Evolutionary conservation across 2,888 invertebrate species (phyloP).

Genomic region (Muscina levida): DNA sequence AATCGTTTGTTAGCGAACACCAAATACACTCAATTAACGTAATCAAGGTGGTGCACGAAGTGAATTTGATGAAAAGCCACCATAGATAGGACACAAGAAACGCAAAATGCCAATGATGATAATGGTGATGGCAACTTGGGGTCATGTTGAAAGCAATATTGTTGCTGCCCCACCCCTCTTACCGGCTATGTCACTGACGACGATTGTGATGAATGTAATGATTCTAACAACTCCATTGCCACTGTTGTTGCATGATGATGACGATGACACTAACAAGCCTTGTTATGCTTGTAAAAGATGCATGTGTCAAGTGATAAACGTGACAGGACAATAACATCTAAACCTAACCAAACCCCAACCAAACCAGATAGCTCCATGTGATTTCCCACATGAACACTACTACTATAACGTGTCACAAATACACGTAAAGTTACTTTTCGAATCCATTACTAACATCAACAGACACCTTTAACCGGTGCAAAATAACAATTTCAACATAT

Average conservation of each 20-base stretch:
- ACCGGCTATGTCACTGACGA: slow-evolving; percentile 8
- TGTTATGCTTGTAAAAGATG: slow-evolving; percentile 64
- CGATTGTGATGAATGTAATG: slow-evolving; percentile 1
- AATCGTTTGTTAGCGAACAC: slow-evolving; percentile 45
- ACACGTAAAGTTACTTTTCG: slow-evolving; percentile 34
- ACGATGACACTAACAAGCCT: slow-evolving; percentile 65
- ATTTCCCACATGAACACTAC: slow-evolving; percentile 46
- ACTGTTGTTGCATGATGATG: slow-evolving; percentile 35
- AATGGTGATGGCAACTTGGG: slow-evolving; percentile 17
- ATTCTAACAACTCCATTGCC: slow-evolving; percentile 8
- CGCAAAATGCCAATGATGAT: slow-evolving; percentile 8
- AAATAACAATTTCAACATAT: slow-evolving; percentile 32
- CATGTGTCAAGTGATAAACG: slow-evolving; percentile 66
- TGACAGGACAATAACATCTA: slow-evolving; percentile 60
- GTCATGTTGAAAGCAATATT: not conserved
- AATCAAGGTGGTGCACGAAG: slow-evolving; percentile 40
- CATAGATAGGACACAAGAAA: slow-evolving; percentile 14
- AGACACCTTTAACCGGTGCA: not conserved
- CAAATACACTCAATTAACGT: slow-evolving; percentile 58
- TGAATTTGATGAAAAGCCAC: slow-evolving; percentile 26
- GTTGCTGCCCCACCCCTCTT: not conserved
- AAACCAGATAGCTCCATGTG: slow-evolving; percentile 42
- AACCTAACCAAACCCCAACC: slow-evolving; percentile 22
- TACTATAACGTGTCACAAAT: not conserved
- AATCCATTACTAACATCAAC: not conserved